Evolutionary conservation across 2,113 vertebrate genomes (phyloP), one percentile per base, ranked within the genome.

Genomic region (Saccopteryx bilineata): DNA sequence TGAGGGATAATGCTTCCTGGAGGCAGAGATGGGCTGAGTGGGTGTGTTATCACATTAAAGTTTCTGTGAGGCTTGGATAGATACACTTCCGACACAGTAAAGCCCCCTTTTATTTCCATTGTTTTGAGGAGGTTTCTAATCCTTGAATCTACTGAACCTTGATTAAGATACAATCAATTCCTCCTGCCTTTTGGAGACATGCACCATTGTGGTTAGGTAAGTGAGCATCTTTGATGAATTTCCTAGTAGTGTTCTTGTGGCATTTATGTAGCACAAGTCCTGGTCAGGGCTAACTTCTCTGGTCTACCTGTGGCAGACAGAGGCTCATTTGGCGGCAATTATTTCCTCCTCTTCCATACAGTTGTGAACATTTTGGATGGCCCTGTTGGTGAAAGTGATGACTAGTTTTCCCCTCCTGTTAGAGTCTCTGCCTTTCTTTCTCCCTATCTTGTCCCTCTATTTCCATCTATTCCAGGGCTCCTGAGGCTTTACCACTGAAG

Each of bases 401-500:
- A 24, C 69, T 80, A 93, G 33, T 7, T 84, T 87, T 87, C 1
- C 24, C 68, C 28, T 94, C 21, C 28, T 63, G 1, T 23, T 83
- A 46, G 52, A 54, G 56, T 31, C 12, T 61, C 24, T 87, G 10
- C 69, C 8, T 84, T 61, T 87, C 84, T 86, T 78, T 82, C 69
- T 28, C 89, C 21, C 69, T 7, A 33, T 28, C 24, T 88, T 6
- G 1, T 76, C 39, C n/a, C 28, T 61, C 24, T 9, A 86, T 31
- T 31, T 92, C 65, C 68, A 11, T 50, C 46, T 8, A 68, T 63
- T 96, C 80, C 0, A 9, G 93, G 61, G 12, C 1, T 1, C 24
- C n/a, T 33, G 88, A 85, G 33, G 31, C 68, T 97, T 97, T 96
- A 88, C 69, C 74, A 86, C 33, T 84, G 71, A 81, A 89, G 89